These are phyloP conservation scores for Thamnophis elegans DNA, from an alignment of 2,797 vertebrate species.

Conservation along the genomic window DNA sequence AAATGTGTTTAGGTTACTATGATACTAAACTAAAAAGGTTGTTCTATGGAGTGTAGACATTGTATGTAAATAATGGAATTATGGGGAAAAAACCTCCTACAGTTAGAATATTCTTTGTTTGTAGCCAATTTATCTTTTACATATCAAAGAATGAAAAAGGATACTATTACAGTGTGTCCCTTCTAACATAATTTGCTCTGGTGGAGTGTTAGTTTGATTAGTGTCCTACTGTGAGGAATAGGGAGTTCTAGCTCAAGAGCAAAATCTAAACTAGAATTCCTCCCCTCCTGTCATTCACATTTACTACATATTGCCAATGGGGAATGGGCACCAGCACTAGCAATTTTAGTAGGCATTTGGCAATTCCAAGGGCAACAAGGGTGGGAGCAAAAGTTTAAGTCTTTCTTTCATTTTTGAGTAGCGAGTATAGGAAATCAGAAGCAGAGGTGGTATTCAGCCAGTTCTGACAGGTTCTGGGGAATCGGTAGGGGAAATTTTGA, in stretches of 20 bases:
- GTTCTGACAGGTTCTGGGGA: too few relatives aligned
- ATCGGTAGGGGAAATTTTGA: too few relatives aligned
- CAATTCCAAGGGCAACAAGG: not conserved
- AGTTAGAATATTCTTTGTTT: constrained; percentile 37
- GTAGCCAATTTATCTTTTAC: constrained; percentile 48
- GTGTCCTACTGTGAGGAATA: too few relatives aligned
- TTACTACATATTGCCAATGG: not conserved
- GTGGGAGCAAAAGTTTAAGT: not conserved
- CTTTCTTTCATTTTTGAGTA: not conserved
- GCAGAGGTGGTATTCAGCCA: too few relatives aligned
- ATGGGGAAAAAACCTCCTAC: constrained; percentile 18
- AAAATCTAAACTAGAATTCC: not conserved
- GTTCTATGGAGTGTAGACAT: not conserved
- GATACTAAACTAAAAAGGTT: not conserved
- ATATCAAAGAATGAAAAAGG: constrained; percentile 64
- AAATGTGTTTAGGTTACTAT: not conserved
- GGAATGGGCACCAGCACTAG: not conserved
- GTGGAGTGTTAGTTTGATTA: not conserved
- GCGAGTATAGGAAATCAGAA: not conserved
- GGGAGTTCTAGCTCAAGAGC: not conserved
- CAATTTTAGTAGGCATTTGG: not conserved
- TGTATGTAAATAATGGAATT: not conserved
- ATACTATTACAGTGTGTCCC: constrained; percentile 10
- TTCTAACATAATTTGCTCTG: not conserved
- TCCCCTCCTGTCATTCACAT: not conserved